Conservation (phyloP, 1,140 invertebrate genomes). For the Gryon sp. region DNA sequence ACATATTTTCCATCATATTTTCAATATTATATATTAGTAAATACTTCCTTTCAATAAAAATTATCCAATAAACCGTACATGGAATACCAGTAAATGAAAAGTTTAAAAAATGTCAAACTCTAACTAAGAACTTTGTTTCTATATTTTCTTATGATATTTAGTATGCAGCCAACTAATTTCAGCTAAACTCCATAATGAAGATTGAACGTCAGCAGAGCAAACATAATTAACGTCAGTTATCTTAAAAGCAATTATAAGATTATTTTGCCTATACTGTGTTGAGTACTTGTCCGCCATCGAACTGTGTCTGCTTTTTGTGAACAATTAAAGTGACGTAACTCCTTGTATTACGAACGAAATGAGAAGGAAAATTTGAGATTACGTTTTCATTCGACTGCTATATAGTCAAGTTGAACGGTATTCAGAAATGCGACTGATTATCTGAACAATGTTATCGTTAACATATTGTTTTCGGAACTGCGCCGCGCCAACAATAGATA, state of each 20-base stretch:
- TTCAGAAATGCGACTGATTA: constrained; percentile 43
- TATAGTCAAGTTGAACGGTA: constrained; percentile 8
- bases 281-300: constrained; percentile 44
- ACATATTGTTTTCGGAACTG: constrained; percentile 39
- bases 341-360: constrained; percentile 16
- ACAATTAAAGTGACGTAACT: constrained; percentile 52
- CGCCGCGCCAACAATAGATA: constrained; percentile 23
- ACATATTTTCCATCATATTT: too few species aligned
- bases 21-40: too few species aligned
- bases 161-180: constrained; percentile 25
- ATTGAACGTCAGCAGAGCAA: constrained; percentile 61
- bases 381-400: constrained; percentile 15
- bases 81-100: too few species aligned
- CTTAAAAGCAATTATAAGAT: constrained; percentile 60
- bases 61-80: too few species aligned
- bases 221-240: constrained; percentile 61
- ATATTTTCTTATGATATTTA: neutral
- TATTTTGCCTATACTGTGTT: constrained; percentile 50
- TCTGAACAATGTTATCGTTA: constrained; percentile 43
- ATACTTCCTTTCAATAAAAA: too few species aligned
- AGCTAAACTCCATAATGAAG: constrained; percentile 50
- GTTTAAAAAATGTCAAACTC: too few species aligned
- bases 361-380: constrained; percentile 36
- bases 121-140: too few species aligned
- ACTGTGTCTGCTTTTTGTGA: constrained; percentile 45